These are phyloP conservation scores for Sciaenops ocellatus DNA, from an alignment of 2,797 vertebrate species.

Conservation along the genomic window DNA sequence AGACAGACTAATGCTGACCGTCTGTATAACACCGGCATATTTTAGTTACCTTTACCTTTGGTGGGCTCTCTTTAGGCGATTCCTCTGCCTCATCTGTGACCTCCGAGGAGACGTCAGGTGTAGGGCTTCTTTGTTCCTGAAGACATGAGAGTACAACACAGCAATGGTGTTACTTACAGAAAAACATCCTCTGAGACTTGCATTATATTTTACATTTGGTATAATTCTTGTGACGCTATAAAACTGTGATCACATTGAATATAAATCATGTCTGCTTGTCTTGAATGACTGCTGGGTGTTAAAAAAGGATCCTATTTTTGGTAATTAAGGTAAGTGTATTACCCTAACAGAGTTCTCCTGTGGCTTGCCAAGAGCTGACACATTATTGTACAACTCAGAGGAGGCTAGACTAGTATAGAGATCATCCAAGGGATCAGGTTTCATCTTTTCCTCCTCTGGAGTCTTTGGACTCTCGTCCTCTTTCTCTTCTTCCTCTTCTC, in stretches of 20 bases:
- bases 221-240: neutral
- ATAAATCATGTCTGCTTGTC: neutral
- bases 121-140: slow-evolving; percentile 62
- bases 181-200: neutral
- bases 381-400: slow-evolving; percentile 67
- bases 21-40: neutral
- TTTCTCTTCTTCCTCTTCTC: slow-evolving; percentile 71
- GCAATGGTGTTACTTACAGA: neutral
- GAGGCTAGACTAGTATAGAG: slow-evolving; percentile 77
- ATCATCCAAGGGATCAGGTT: slow-evolving; percentile 77
- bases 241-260: neutral
- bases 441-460: slow-evolving; percentile 83
- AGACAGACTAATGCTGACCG: neutral
- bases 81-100: slow-evolving; percentile 69
- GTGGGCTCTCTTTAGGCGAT: slow-evolving; percentile 63
- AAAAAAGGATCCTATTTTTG: neutral
- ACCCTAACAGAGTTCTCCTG: slow-evolving; percentile 65
- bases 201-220: neutral
- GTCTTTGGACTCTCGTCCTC: slow-evolving; percentile 84
- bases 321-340: slow-evolving; percentile 17
- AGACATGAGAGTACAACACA: slow-evolving; percentile 16
- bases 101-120: slow-evolving; percentile 57
- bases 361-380: slow-evolving; percentile 59
- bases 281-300: neutral
- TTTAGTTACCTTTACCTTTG: slow-evolving; percentile 69